Evolutionary conservation across 2,797 vertebrate genomes (phyloP).

Genomic region (Fistularia commersonii): DNA sequence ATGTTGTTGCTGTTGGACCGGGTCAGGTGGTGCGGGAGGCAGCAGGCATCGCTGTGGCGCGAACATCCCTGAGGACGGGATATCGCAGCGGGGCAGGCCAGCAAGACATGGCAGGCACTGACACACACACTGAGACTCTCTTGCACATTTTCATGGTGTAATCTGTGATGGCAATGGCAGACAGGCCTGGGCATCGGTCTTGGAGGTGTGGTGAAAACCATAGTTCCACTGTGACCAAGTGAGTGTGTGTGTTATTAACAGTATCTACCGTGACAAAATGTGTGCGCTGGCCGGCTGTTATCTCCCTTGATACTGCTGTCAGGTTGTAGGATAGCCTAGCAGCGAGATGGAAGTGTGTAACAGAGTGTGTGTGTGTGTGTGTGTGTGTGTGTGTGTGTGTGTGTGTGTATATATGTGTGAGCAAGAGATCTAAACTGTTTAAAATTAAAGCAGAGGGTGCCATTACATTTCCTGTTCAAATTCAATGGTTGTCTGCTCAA

Average conservation of each 20-base stretch:
- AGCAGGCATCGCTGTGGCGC: constrained; percentile 17
- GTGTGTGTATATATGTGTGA: constrained; percentile 15
- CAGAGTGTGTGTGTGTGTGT: constrained; percentile 6
- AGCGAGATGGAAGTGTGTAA: constrained; percentile 30
- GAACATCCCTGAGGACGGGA: constrained; percentile 48
- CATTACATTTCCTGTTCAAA: constrained; percentile 34
- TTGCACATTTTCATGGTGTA: constrained; percentile 56
- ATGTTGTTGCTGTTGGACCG: constrained; percentile 38
- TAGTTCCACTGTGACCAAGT: constrained; percentile 53
- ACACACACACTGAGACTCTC: constrained; percentile 11
- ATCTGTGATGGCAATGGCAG: constrained; percentile 68
- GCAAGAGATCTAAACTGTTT: constrained; percentile 17
- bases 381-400: constrained; percentile 4
- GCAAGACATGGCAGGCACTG: constrained; percentile 46
- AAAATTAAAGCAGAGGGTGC: constrained; percentile 45
- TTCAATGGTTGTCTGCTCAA: constrained; percentile 21
- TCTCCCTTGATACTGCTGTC: constrained; percentile 65
- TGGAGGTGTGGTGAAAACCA: constrained; percentile 63
- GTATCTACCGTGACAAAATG: constrained; percentile 58
- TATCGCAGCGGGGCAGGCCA: constrained; percentile 64
- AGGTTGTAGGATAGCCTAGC: constrained; percentile 61
- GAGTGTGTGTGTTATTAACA: constrained; percentile 46
- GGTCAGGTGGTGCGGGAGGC: constrained; percentile 46
- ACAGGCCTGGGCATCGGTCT: constrained; percentile 61
- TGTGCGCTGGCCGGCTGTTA: constrained; percentile 59